These are phyloP conservation scores for Platysternon megacephalum DNA, from an alignment of 2,113 vertebrate genomes.

Conservation along the genomic window DNA sequence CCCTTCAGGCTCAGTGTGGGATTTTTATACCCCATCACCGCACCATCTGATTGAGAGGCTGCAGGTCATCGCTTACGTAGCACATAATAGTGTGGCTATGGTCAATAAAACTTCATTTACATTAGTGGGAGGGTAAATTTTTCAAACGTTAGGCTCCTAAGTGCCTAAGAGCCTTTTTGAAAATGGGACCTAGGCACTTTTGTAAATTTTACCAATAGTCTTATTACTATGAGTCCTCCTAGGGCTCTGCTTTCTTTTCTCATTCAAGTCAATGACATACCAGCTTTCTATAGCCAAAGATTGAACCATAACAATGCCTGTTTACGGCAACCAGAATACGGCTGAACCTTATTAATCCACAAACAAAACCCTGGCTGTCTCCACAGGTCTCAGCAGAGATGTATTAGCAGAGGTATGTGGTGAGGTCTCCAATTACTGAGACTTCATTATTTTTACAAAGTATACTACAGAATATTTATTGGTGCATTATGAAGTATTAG, in stretches of 20 bases:
- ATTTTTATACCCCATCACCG: no score
- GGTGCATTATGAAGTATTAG: constrained; percentile 56
- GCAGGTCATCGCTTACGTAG: background rate
- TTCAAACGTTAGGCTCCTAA: rapidly evolving
- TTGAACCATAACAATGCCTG: rapidly evolving
- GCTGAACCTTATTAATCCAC: rapidly evolving
- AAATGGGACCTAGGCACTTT: rapidly evolving
- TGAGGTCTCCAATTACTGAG: constrained; percentile 61
- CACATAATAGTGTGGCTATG: background rate
- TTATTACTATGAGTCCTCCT: background rate
- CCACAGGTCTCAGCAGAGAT: rapidly evolving
- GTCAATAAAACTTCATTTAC: background rate
- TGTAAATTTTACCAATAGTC: background rate
- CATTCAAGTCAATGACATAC: background rate
- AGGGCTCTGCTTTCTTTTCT: background rate
- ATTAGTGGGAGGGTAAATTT: background rate
- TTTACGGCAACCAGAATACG: background rate
- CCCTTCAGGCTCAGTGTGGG: background rate
- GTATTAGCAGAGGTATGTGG: constrained; percentile 14
- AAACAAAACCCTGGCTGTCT: rapidly evolving
- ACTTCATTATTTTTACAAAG: constrained; percentile 76
- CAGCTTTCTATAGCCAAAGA: background rate
- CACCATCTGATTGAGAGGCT: background rate
- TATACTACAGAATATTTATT: constrained; percentile 58
- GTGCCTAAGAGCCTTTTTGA: background rate